Conservation (phyloP, 2,113 vertebrate species). For the Sorex fumeus region DNA sequence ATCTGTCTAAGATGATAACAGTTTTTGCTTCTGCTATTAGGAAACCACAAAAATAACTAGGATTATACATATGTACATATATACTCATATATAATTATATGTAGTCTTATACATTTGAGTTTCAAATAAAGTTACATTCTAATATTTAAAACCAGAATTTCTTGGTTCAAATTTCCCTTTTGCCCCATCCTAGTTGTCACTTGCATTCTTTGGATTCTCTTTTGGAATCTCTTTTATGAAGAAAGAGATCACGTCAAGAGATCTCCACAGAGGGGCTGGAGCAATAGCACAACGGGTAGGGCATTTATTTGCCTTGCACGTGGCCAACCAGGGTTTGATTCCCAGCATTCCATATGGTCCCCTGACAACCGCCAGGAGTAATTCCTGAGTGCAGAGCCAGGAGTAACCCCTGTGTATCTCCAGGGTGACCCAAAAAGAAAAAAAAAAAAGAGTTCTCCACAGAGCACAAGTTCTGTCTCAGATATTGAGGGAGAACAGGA, state of each 20-base stretch:
- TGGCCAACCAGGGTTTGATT: too few relatives aligned
- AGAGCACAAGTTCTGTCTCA: neutral
- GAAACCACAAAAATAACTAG: conserved; percentile 45
- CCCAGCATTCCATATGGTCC: too few relatives aligned
- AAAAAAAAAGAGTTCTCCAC: neutral
- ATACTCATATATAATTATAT: too few relatives aligned
- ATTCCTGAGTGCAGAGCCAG: too few relatives aligned
- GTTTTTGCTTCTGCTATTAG: too few relatives aligned
- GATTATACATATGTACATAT: too few relatives aligned
- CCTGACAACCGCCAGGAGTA: too few relatives aligned
- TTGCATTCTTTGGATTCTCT: neutral
- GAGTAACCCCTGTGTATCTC: too few relatives aligned
- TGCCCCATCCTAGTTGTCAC: neutral
- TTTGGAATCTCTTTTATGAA: neutral
- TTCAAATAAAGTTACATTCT: neutral
- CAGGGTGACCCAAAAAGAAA: too few relatives aligned
- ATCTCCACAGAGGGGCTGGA: neutral
- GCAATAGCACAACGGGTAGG: too few relatives aligned
- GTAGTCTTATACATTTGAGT: too few relatives aligned
- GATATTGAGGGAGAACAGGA: neutral
- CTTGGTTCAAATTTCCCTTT: neutral
- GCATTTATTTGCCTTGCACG: too few relatives aligned
- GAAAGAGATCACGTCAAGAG: neutral
- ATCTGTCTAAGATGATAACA: neutral
- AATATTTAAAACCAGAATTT: neutral